Percentiles rank a stretch among this genome's conserved stretches.
Conservation (phyloP, 1,140 invertebrate genomes). For the Campodea augens region DNA sequence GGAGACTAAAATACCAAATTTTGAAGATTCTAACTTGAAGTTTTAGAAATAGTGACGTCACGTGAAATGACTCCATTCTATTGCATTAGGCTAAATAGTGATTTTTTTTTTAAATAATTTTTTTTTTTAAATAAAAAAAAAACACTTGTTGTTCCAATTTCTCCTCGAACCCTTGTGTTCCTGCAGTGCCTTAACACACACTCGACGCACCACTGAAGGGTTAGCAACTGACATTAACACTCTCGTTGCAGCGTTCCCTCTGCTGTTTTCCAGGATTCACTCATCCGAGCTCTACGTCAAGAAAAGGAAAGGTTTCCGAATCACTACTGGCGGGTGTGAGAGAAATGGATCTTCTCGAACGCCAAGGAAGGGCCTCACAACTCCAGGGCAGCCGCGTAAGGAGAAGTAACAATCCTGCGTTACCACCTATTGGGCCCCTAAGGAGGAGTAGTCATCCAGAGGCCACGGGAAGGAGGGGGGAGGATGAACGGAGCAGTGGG, state of each 20-base stretch:
- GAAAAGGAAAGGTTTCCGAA: conserved; percentile 65
- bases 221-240: no score
- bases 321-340: conserved; percentile 52
- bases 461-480: neutral
- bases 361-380: conserved; percentile 52
- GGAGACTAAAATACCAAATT: no score
- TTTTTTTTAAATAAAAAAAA: no score
- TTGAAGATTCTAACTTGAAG: no score
- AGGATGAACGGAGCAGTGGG: neutral
- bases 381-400: conserved; percentile 38
- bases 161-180: no score
- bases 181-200: no score
- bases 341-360: conserved; percentile 35
- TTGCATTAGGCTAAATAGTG: no score
- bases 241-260: conserved; percentile 47
- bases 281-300: conserved; percentile 56
- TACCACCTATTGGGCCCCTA: neutral
- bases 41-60: no score
- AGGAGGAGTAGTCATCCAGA: neutral
- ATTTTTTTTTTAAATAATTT: no score
- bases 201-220: no score
- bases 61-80: no score
- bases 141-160: no score
- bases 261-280: conserved; percentile 73
- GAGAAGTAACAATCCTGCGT: neutral